Conservation (phyloP, 2,113 vertebrate species). For the Tetrax tetrax region DNA sequence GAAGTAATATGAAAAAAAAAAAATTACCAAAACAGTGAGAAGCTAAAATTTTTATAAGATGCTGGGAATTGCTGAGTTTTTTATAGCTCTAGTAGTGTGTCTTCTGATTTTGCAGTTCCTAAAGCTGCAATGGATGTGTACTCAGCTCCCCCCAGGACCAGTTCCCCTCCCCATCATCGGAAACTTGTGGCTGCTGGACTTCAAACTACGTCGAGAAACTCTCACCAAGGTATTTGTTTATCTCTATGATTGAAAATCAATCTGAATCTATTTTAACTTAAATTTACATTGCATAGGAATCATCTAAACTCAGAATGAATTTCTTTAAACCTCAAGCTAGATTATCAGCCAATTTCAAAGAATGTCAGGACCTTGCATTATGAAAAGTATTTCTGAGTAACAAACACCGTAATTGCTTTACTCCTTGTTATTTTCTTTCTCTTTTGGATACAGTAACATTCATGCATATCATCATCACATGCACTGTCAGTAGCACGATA, state of each 20-base stretch:
- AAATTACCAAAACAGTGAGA: background rate
- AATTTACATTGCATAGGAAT: background rate
- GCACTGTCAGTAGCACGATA: background rate
- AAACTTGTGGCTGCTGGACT: slow-evolving; percentile 69
- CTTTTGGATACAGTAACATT: background rate
- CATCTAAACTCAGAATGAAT: background rate
- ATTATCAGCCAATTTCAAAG: background rate
- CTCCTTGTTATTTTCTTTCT: background rate
- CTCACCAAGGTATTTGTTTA: slow-evolving; percentile 59
- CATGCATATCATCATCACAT: background rate
- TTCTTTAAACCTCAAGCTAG: background rate
- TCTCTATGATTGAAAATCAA: background rate
- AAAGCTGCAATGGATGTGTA: slow-evolving; percentile 37
- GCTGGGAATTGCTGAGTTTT: background rate
- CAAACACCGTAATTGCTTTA: background rate
- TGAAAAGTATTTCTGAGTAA: background rate
- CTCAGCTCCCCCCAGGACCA: slow-evolving; percentile 63
- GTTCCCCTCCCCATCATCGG: slow-evolving; percentile 62
- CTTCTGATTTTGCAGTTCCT: slow-evolving; percentile 39
- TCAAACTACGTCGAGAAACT: slow-evolving; percentile 58
- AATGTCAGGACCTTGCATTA: background rate
- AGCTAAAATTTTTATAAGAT: background rate
- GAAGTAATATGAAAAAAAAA: background rate
- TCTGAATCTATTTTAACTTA: background rate
- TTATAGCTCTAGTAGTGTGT: background rate